These are phyloP conservation scores for Gallinago jamesoni DNA, from an alignment of 2,113 vertebrate species.

Conservation along the genomic window DNA sequence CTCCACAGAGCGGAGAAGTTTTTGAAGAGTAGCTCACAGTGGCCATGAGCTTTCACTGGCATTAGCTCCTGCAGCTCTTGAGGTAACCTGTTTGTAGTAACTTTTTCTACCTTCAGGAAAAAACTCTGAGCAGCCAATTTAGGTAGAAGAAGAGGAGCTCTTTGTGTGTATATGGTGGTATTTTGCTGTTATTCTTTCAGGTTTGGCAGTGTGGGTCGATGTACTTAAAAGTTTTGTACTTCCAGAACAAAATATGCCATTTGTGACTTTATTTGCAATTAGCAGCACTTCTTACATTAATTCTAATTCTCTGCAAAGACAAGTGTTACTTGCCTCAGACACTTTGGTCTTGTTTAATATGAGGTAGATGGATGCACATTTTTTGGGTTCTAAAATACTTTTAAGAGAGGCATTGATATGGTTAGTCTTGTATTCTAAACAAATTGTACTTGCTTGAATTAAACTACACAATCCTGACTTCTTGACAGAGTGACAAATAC, in stretches of 20 bases:
- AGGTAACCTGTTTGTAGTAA: conserved; percentile 20
- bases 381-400: not conserved
- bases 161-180: not conserved
- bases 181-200: not conserved
- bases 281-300: conserved; percentile 22
- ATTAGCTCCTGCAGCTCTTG: not conserved
- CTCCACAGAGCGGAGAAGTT: not conserved
- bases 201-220: not conserved
- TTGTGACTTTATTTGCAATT: conserved; percentile 44
- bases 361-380: conserved; percentile 1
- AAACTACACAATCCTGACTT: not conserved
- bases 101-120: not conserved
- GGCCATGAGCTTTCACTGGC: not conserved
- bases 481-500: not conserved
- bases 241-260: not conserved
- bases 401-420: not conserved
- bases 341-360: conserved; percentile 27
- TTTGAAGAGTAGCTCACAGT: not conserved
- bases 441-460: not conserved
- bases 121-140: conserved; percentile 21
- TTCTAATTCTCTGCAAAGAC: conserved; percentile 50
- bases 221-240: conserved; percentile 13
- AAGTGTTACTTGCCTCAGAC: not conserved
- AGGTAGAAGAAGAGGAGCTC: not conserved
- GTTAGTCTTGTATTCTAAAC: not conserved